phyloP scores from a whole-genome alignment of 2,888 invertebrate genomes.

The Philaethria dido region DNA sequence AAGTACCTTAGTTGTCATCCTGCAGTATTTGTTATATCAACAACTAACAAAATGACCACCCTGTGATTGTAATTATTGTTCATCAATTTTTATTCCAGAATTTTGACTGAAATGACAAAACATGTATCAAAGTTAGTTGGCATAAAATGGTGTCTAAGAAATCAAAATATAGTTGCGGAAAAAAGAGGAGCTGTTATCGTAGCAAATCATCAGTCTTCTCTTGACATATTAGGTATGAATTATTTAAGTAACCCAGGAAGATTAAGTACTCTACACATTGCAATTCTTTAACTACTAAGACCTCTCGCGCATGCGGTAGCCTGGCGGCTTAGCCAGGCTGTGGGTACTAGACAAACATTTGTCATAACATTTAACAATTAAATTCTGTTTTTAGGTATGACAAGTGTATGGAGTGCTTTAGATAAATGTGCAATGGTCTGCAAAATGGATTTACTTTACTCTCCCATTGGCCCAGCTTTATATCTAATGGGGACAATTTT shows the following conservation, averaged over 20 bases:
- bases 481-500: conserved; percentile 86
- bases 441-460: conserved; percentile 85
- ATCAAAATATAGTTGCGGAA: not conserved
- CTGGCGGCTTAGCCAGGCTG: no score
- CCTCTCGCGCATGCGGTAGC: no score
- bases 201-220: conserved; percentile 63
- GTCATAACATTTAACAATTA: not conserved
- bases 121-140: conserved; percentile 14
- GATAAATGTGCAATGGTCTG: conserved; percentile 84
- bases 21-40: not conserved
- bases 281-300: no score
- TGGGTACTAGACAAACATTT: no score
- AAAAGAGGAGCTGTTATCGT: conserved; percentile 52
- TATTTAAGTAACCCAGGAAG: not conserved
- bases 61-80: no score
- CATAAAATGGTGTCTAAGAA: conserved; percentile 17
- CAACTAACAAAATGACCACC: no score
- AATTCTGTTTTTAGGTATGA: conserved; percentile 12
- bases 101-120: conserved; percentile 1
- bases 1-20: not conserved
- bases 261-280: no score
- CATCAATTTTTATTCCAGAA: not conserved
- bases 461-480: conserved; percentile 85
- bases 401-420: conserved; percentile 43
- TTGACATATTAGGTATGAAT: conserved; percentile 8